phyloP scores from a whole-genome alignment of 2,797 vertebrate genomes.

The Sternotherus odoratus region DNA sequence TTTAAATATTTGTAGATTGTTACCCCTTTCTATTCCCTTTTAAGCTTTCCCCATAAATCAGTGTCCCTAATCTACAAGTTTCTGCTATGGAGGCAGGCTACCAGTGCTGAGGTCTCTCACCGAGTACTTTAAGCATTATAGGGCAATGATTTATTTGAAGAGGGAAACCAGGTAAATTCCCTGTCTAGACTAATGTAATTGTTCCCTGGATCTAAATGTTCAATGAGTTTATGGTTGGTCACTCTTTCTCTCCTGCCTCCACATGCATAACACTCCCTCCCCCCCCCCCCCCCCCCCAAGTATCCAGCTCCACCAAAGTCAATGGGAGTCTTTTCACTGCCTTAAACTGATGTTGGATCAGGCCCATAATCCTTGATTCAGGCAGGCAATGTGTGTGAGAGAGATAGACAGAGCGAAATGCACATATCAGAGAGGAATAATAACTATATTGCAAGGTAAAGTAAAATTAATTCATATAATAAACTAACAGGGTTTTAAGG shows the following conservation, averaged over 20 bases:
- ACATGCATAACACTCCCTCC: neutral
- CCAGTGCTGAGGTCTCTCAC: neutral
- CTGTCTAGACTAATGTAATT: conserved; percentile 56
- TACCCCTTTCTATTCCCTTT: neutral
- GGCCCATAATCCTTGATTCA: neutral
- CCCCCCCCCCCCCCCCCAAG: accelerated
- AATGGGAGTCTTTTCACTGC: conserved; percentile 17
- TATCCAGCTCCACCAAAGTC: neutral
- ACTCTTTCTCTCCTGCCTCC: neutral
- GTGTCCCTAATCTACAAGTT: conserved; percentile 23
- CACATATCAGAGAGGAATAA: neutral
- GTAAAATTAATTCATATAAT: neutral
- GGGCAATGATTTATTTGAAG: conserved; percentile 54
- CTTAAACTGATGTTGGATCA: neutral
- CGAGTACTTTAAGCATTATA: neutral
- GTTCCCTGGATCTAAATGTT: conserved; percentile 40
- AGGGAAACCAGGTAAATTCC: conserved; percentile 50
- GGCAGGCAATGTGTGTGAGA: neutral
- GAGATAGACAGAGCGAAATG: neutral
- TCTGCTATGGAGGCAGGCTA: neutral
- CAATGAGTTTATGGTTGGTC: neutral
- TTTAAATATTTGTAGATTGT: conserved; percentile 2
- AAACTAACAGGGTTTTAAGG: neutral
- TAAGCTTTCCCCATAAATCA: conserved; percentile 51
- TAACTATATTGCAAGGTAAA: neutral